These are phyloP conservation scores for Choristoneura rosaceana DNA, from an alignment of 2,888 invertebrate genomes.

Conservation along the genomic window DNA sequence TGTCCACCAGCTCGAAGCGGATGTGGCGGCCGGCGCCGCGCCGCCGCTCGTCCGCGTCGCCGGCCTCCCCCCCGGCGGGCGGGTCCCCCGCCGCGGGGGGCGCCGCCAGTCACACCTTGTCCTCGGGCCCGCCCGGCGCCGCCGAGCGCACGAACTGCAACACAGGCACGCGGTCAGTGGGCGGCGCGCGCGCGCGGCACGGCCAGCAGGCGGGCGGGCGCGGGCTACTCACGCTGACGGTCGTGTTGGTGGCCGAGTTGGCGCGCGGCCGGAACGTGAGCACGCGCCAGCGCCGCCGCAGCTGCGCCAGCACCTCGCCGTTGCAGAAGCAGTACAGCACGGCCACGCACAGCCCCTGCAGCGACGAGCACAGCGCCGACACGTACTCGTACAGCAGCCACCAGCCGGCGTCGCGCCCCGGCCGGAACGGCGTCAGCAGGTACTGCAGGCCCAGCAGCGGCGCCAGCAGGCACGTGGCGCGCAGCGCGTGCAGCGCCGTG, in stretches of 20 bases:
- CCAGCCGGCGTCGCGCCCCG: constrained; percentile 88
- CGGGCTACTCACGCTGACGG: constrained; percentile 91
- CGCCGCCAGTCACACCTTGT: constrained; percentile 92
- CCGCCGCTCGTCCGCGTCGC: constrained; percentile 41
- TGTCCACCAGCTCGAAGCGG: constrained; percentile 76
- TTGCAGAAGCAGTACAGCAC: constrained; percentile 97
- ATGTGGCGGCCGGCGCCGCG: constrained; percentile 62
- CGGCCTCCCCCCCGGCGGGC: constrained; percentile 56
- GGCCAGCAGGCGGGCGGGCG: constrained; percentile 15
- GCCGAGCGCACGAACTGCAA: constrained; percentile 92
- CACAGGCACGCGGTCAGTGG: constrained; percentile 48
- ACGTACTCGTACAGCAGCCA: constrained; percentile 93
- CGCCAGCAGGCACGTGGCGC: constrained; percentile 94
- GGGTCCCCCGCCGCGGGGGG: too few species aligned
- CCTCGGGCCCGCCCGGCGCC: constrained; percentile 88
- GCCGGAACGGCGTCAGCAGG: constrained; percentile 94
- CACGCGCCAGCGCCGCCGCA: constrained; percentile 94
- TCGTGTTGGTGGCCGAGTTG: constrained; percentile 94
- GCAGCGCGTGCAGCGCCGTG: constrained; percentile 91
- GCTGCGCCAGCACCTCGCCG: constrained; percentile 96
- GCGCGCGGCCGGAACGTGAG: constrained; percentile 91
- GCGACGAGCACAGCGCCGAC: constrained; percentile 94
- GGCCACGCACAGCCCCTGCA: constrained; percentile 97
- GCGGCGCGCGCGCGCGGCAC: constrained; percentile 34
- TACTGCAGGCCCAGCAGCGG: constrained; percentile 97